Percentiles rank a stretch among this genome's conserved stretches.
Evolutionary conservation across 2,888 invertebrate species (phyloP).

Genomic region (Caenorhabditis becei): DNA sequence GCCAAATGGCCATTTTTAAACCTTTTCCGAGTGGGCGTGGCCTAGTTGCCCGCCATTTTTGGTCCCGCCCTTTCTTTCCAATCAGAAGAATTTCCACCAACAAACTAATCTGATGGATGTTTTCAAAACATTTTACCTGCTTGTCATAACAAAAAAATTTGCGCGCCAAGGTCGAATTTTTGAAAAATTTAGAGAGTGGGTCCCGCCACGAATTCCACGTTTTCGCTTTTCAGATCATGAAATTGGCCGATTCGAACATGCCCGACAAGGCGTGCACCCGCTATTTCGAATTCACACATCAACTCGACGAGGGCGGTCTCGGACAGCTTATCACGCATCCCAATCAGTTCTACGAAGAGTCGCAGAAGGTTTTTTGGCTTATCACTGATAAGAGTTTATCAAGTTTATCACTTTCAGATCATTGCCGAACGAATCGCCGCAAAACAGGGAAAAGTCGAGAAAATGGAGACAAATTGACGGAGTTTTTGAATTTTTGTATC

Average conservation of each 20-base stretch:
- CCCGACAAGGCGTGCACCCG: constrained; percentile 80
- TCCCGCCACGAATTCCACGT: too few species aligned
- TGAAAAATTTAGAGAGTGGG: too few species aligned
- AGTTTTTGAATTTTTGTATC: constrained; percentile 3
- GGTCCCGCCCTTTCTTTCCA: too few species aligned
- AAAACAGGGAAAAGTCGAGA: constrained; percentile 29
- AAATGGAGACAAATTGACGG: constrained; percentile 36
- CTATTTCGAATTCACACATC: constrained; percentile 78
- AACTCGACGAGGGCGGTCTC: constrained; percentile 74
- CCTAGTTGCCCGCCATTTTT: too few species aligned
- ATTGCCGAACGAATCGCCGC: constrained; percentile 39
- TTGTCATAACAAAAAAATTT: too few species aligned
- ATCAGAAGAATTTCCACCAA: too few species aligned
- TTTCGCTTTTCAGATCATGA: constrained; percentile 63
- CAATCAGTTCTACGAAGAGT: constrained; percentile 79
- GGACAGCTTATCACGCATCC: constrained; percentile 80
- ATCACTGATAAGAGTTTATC: not conserved
- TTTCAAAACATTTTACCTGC: too few species aligned
- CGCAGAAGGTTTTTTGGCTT: constrained; percentile 64
- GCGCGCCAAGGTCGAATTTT: too few species aligned
- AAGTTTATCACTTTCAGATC: constrained; percentile 25
- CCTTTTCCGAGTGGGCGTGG: too few species aligned
- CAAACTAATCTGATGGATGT: too few species aligned
- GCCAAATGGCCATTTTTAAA: too few species aligned
- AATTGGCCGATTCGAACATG: constrained; percentile 57